Evolutionary conservation across 2,888 invertebrate genomes (phyloP).

Genomic region (Calameuta filiformis): DNA sequence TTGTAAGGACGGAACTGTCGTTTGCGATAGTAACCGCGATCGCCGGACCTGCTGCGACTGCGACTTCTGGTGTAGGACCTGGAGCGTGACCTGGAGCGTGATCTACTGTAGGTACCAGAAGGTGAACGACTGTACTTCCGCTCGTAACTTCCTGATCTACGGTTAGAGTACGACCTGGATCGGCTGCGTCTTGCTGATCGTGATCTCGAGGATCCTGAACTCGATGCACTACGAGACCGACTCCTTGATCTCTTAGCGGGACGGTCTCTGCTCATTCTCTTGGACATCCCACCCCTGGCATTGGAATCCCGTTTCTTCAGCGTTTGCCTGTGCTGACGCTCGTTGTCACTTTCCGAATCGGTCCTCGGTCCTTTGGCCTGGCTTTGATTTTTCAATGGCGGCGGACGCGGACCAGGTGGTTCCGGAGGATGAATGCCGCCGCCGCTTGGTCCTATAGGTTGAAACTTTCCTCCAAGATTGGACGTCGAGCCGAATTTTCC

Average conservation of each 20-base stretch:
- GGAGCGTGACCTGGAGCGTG: constrained; percentile 67
- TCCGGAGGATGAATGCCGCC: constrained; percentile 50
- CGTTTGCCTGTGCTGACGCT: constrained; percentile 52
- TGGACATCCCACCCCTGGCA: constrained; percentile 48
- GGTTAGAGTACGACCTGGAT: constrained; percentile 64
- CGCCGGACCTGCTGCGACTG: constrained; percentile 68
- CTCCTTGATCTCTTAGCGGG: constrained; percentile 56
- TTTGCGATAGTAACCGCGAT: constrained; percentile 61
- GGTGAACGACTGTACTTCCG: constrained; percentile 62
- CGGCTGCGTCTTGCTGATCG: constrained; percentile 71
- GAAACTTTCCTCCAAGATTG: constrained; percentile 58
- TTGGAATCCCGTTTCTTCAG: constrained; percentile 67
- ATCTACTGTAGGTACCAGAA: constrained; percentile 59
- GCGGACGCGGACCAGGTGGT: constrained; percentile 53
- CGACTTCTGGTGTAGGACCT: constrained; percentile 70
- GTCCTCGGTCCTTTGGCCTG: constrained; percentile 73
- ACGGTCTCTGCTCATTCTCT: constrained; percentile 53
- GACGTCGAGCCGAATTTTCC: constrained; percentile 50
- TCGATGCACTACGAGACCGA: constrained; percentile 70
- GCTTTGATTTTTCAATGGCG: constrained; percentile 57
- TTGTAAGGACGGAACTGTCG: constrained; percentile 67
- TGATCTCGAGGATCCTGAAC: constrained; percentile 76
- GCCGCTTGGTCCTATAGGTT: constrained; percentile 56
- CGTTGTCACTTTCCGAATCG: constrained; percentile 65
- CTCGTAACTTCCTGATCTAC: constrained; percentile 62